Conservation (phyloP, 2,888 invertebrate species). For the Phymatocera aterrima region DNA sequence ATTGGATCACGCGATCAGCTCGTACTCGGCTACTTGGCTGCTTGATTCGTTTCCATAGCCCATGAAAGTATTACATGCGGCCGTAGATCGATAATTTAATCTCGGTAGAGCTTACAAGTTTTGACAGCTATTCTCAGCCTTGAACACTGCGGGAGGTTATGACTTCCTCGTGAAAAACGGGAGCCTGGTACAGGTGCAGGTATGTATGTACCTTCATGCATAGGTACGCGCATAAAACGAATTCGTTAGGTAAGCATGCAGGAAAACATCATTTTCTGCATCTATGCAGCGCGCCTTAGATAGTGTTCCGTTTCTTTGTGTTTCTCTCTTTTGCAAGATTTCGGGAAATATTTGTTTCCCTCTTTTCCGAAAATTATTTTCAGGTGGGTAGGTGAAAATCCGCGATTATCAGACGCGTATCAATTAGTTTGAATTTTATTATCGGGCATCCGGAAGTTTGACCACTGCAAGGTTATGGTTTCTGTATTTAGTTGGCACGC, state of each 20-base stretch:
- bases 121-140: neutral
- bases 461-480: neutral
- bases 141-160: neutral
- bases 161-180: neutral
- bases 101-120: neutral
- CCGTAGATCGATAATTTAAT: constrained; percentile 1
- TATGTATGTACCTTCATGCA: no score
- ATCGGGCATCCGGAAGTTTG: neutral
- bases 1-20: constrained; percentile 21
- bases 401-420: no score
- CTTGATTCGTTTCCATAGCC: neutral
- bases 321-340: no score
- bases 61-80: neutral
- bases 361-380: no score
- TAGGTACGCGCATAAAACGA: no score
- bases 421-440: neutral
- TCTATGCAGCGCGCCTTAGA: no score
- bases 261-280: no score
- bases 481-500: neutral
- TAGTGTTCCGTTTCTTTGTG: no score
- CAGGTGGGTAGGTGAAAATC: no score
- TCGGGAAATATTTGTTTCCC: no score
- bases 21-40: no score
- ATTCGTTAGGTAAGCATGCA: no score
- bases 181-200: neutral